Conservation (phyloP, 23 tunicate species). For the Ciona savignyi region DNA sequence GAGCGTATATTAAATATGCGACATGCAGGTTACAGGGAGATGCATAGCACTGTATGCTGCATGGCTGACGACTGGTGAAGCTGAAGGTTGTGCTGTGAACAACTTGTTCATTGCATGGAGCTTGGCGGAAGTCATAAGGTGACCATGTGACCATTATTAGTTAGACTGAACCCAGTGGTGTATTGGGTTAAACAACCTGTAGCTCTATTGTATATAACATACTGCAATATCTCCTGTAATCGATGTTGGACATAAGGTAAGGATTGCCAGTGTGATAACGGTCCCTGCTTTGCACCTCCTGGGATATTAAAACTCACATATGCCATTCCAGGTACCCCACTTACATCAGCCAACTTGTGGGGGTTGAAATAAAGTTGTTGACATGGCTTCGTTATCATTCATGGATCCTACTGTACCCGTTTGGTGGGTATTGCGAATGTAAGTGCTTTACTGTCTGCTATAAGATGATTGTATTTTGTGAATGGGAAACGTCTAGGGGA, state of each 20-base stretch:
- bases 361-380: constrained; percentile 3
- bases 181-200: too few relatives aligned
- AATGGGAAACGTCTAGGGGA: too few relatives aligned
- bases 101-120: constrained; percentile 54
- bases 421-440: constrained; percentile 40
- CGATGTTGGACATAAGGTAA: too few relatives aligned
- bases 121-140: constrained; percentile 46
- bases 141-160: too few relatives aligned
- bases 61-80: constrained; percentile 30
- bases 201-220: too few relatives aligned
- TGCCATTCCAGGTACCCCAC: constrained; percentile 26
- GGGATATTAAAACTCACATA: too few relatives aligned
- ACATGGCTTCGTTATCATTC: constrained; percentile 65
- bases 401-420: constrained; percentile 47
- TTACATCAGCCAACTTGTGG: constrained; percentile 24
- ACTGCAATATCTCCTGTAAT: too few relatives aligned
- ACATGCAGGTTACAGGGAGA: constrained; percentile 42
- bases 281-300: too few relatives aligned
- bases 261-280: too few relatives aligned
- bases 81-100: constrained; percentile 18
- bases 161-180: too few relatives aligned
- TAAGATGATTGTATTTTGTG: not conserved
- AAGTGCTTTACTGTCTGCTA: not conserved
- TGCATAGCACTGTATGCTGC: constrained; percentile 36
- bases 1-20: too few relatives aligned